Evolutionary conservation across 2,888 invertebrate genomes (phyloP).

Genomic region (Chironomus tentans): DNA sequence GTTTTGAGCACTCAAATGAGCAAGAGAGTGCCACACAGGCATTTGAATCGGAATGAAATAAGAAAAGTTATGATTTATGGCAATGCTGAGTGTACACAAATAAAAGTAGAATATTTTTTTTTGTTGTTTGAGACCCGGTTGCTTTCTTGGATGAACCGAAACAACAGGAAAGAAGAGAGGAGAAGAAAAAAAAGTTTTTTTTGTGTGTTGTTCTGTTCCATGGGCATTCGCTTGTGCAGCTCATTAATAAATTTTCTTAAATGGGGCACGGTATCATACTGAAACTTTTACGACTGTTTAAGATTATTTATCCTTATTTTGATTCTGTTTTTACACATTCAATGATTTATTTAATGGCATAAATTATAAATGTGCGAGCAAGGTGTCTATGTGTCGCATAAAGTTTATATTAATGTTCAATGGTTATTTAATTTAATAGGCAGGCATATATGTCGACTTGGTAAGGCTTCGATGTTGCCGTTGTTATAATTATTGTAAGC

Average conservation of each 20-base stretch:
- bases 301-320: constrained; percentile 19
- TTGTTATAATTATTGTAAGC: background rate
- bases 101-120: background rate
- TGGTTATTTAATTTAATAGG: constrained; percentile 16
- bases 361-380: background rate
- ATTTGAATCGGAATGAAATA: constrained; percentile 19
- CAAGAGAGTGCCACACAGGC: constrained; percentile 19
- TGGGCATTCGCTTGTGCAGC: background rate
- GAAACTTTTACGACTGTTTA: background rate
- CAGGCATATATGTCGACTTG: background rate
- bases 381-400: constrained; percentile 19
- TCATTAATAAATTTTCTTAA: constrained; percentile 24
- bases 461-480: background rate
- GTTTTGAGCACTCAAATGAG: background rate
- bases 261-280: constrained; percentile 7
- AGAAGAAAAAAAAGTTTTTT: constrained; percentile 3
- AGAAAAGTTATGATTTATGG: constrained; percentile 25
- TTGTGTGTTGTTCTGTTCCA: constrained; percentile 2
- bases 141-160: background rate
- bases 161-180: background rate
- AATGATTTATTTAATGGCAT: constrained; percentile 18
- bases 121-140: background rate
- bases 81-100: constrained; percentile 16
- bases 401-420: constrained; percentile 1
- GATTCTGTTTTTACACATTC: constrained; percentile 21